Conservation (phyloP, 1,140 invertebrate genomes). For the Steinernema feltiae region DNA sequence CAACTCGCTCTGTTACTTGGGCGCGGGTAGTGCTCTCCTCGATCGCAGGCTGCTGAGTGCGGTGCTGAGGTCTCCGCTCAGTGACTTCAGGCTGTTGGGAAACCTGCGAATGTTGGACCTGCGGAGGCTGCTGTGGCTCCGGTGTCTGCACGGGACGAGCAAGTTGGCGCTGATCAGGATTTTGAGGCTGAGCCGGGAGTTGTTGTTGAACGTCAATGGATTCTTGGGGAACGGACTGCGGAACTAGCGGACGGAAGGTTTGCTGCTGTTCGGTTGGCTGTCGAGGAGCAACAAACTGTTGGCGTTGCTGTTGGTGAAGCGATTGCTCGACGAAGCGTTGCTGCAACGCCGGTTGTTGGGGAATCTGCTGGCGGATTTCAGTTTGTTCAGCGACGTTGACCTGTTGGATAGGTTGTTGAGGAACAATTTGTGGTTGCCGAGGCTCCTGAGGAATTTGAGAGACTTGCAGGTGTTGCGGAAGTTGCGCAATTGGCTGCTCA, state of each 20-base stretch:
- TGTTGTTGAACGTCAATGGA: too few relatives aligned
- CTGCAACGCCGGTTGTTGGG: not conserved
- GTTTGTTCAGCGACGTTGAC: not conserved
- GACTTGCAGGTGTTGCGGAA: not conserved
- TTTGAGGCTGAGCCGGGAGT: not conserved
- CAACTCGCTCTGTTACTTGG: too few relatives aligned
- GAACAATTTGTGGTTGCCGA: not conserved
- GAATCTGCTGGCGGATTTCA: not conserved
- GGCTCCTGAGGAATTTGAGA: not conserved
- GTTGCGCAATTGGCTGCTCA: too few relatives aligned
- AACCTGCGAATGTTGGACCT: not conserved
- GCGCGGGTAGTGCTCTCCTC: not conserved
- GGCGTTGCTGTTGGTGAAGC: not conserved
- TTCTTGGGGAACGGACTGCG: not conserved
- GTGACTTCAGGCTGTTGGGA: not conserved
- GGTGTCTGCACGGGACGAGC: not conserved
- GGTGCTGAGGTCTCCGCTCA: not conserved
- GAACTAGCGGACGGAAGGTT: not conserved
- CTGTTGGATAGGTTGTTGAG: not conserved
- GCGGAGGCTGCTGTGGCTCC: not conserved
- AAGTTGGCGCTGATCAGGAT: not conserved
- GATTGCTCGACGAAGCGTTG: not conserved
- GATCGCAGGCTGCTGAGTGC: not conserved
- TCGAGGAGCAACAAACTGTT: not conserved
- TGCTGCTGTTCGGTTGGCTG: not conserved